Conservation (phyloP, 2,797 vertebrate species). For the Crenuchus spilurus region DNA sequence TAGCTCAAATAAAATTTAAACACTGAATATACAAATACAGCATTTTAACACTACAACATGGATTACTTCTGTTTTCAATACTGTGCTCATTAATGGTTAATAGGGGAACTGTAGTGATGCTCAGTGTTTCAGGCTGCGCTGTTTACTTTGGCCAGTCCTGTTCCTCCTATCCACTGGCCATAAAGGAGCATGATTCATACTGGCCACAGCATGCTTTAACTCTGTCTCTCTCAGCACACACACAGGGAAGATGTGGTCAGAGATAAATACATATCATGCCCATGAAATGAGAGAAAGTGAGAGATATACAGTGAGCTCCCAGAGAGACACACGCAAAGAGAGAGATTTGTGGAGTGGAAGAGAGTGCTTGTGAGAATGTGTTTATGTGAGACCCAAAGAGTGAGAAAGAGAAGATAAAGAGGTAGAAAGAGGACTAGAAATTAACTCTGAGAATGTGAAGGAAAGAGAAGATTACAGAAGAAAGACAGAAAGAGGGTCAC, state of each 20-base stretch:
- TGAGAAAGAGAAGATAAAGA: too few species aligned
- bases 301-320: constrained; percentile 4
- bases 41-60: not conserved
- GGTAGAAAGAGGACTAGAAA: not conserved
- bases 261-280: constrained; percentile 23
- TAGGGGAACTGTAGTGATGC: constrained; percentile 1
- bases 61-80: not conserved
- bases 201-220: constrained; percentile 25
- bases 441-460: not conserved
- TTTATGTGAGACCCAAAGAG: not conserved
- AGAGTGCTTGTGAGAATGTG: not conserved
- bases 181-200: constrained; percentile 26
- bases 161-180: not conserved
- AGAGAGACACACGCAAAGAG: not conserved
- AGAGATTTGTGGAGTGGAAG: not conserved
- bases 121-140: constrained; percentile 11
- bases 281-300: constrained; percentile 9
- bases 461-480: not conserved
- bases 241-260: constrained; percentile 27
- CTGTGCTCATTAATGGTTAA: constrained; percentile 10
- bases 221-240: constrained; percentile 6
- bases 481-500: not conserved
- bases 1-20: too few species aligned
- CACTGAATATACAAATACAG: too few species aligned
- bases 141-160: constrained; percentile 48